These are phyloP conservation scores for Pelobates fuscus DNA, from an alignment of 2,113 vertebrate species.

Conservation along the genomic window DNA sequence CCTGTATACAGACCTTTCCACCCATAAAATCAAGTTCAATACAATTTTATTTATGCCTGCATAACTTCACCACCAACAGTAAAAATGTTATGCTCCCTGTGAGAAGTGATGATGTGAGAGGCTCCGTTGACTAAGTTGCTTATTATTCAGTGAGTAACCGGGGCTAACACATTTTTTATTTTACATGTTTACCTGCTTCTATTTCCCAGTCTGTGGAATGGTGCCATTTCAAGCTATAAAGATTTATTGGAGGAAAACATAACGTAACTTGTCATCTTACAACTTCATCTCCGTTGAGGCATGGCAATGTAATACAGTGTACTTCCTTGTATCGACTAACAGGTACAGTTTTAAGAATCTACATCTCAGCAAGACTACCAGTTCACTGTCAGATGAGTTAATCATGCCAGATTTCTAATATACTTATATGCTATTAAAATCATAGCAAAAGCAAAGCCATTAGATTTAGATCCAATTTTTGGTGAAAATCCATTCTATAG, in stretches of 20 bases:
- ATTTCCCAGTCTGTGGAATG: slow-evolving; percentile 14
- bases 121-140: slow-evolving; percentile 27
- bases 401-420: no score
- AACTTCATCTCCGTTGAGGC: slow-evolving; percentile 6
- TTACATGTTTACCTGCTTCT: slow-evolving; percentile 26
- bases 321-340: neutral
- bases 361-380: no score
- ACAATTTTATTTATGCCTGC: neutral
- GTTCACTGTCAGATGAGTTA: no score
- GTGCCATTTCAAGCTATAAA: slow-evolving; percentile 10
- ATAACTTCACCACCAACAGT: slow-evolving; percentile 1
- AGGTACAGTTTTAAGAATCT: neutral
- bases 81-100: neutral
- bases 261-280: slow-evolving; percentile 14
- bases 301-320: slow-evolving; percentile 1
- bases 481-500: no score
- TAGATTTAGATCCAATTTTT: no score
- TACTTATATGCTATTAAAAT: no score
- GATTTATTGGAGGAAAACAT: slow-evolving; percentile 29
- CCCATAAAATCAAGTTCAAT: neutral
- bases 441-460: no score
- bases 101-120: slow-evolving; percentile 24
- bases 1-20: no score
- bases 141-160: slow-evolving; percentile 16
- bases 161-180: slow-evolving; percentile 21